Evolutionary conservation across 2,797 vertebrate species (phyloP), one percentile per base, ranked within the genome.

Genomic region (Catharus ustulatus): DNA sequence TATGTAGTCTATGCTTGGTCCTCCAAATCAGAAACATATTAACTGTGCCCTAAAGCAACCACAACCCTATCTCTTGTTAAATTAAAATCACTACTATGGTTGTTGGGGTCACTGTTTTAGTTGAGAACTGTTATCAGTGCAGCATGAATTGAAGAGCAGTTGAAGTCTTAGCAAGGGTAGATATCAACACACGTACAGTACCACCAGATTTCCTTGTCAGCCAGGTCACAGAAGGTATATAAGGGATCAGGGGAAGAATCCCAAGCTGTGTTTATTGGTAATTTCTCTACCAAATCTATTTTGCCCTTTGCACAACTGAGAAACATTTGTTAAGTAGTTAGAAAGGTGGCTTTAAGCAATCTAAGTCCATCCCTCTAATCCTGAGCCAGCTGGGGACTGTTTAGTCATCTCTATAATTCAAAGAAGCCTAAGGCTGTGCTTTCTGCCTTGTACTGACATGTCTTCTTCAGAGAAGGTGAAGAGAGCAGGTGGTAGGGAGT

Each of bases 371-470:
- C 49, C 30, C 61, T 91, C 63, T 93, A 88, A 92, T 87, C 51
- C 55, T 59, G 63, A 63, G 88, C 71, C 88, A 96, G 72, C 72
- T 81, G 66, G 62, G 79, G 51, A 86, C 62, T 86, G 58, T 84
- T 95, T 45, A 86, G 69, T 30, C 11, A 9, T 86, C 58, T 62
- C 21, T 69, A 9, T 78, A 88, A 82, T 73, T 88, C 62, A 66
- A 22, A 66, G 69, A 64, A 78, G 62, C 87, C 94, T 90, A 45
- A 83, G 85, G 93, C 73, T 94, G 46, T n/a, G 14, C 45, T 94
- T 96, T 95, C 91, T 90, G 54, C 46, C 21, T 48, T 94, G 83
- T 73, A 55, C 80, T 82, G 62, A 95, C 88, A 79, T 42, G 93
- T 86, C n/a, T 57, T 87, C 69, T 87, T 71, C 77, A 76, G 71